These are phyloP conservation scores for Oceanites oceanicus DNA, from an alignment of 2,113 vertebrate genomes.

Conservation along the genomic window DNA sequence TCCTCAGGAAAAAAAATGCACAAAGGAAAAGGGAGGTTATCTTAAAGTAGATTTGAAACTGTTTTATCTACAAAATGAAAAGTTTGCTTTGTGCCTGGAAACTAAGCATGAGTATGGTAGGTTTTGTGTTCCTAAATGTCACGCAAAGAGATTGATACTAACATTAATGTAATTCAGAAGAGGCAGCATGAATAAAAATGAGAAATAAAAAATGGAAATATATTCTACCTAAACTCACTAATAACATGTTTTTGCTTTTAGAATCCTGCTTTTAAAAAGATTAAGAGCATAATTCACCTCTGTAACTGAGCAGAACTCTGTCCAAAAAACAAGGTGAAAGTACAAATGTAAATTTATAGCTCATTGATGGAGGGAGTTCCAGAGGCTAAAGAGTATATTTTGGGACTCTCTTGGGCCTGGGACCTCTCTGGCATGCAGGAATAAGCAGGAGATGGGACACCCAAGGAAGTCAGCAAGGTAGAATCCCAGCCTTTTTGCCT, in stretches of 20 bases:
- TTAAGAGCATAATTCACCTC: background rate
- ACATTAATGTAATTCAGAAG: background rate
- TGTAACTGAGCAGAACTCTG: background rate
- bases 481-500: background rate
- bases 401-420: background rate
- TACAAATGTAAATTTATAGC: background rate
- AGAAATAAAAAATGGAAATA: conserved; percentile 9
- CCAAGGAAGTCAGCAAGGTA: background rate
- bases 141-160: background rate
- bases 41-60: background rate
- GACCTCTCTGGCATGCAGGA: background rate
- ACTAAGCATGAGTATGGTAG: background rate
- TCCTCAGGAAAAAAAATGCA: background rate
- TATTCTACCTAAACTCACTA: background rate
- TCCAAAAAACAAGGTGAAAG: background rate
- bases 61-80: background rate
- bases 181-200: background rate
- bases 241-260: background rate
- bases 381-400: background rate
- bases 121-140: background rate
- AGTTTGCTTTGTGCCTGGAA: background rate
- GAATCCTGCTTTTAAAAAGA: background rate
- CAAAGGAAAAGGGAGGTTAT: background rate
- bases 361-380: background rate
- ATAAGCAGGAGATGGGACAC: background rate